Evolutionary conservation across 2,113 vertebrate species (phyloP).

Genomic region (Tenebrosternarchus preto): DNA sequence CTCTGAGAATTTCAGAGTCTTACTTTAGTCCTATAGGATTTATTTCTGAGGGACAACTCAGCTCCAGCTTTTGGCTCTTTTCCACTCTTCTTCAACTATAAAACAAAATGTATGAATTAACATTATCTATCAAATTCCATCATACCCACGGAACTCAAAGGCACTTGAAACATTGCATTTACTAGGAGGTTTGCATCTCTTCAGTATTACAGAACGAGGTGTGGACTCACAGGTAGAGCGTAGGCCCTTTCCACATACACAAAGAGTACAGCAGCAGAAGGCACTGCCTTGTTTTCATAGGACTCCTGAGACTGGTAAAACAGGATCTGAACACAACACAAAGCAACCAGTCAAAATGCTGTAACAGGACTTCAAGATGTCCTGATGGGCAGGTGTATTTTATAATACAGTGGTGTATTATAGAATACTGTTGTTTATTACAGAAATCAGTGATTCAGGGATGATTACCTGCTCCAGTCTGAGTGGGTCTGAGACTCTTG

Average conservation of each 20-base stretch:
- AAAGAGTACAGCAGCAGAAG: slow-evolving; percentile 79
- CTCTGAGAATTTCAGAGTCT: neutral
- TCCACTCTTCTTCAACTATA: slow-evolving; percentile 83
- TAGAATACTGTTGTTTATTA: too few relatives aligned
- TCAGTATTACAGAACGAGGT: neutral
- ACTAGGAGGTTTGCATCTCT: too few relatives aligned
- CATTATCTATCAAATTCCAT: neutral
- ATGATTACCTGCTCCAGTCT: slow-evolving; percentile 80
- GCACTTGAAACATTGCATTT: neutral
- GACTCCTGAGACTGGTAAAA: slow-evolving; percentile 78
- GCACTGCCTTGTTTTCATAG: slow-evolving; percentile 79
- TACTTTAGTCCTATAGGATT: slow-evolving; percentile 83
- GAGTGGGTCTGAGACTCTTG: slow-evolving; percentile 68
- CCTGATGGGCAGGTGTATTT: neutral
- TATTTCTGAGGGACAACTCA: slow-evolving; percentile 74
- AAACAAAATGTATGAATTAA: slow-evolving; percentile 45
- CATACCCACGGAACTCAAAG: neutral
- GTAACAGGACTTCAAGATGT: neutral
- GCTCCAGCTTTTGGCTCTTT: slow-evolving; percentile 80
- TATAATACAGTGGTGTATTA: neutral
- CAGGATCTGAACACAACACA: slow-evolving; percentile 71
- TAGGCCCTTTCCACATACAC: slow-evolving; percentile 84
- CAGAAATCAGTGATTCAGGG: too few relatives aligned
- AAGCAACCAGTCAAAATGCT: neutral
- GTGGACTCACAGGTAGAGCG: slow-evolving; percentile 78